Evolutionary conservation across 2,888 invertebrate species (phyloP), one percentile per base, ranked within the genome.

Genomic region (Thereva unica): DNA sequence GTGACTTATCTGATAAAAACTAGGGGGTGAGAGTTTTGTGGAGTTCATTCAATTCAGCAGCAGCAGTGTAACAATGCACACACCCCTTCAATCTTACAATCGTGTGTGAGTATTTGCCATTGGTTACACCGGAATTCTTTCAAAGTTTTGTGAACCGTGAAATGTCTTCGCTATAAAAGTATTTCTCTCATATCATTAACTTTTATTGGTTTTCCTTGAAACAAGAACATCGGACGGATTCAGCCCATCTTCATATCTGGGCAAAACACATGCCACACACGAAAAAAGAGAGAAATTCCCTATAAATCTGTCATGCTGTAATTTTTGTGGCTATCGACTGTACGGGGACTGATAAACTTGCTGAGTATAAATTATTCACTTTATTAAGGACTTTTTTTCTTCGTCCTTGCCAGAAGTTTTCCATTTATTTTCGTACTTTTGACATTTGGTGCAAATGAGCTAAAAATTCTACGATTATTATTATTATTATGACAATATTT

Each of bases 141-240:
- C 34, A 7, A 50, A 50, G 61, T 61, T 61, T 61, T 61, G 61
- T 61, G 61, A 61, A 50, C 61, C 61, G 59, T 55, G 65, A 52
- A 52, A 42, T 67, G 57, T 66, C 69, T 68, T 65, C 66, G 74
- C 75, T 74, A 75, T 76, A 75, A 75, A 76, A 76, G 76, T 75
- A 76, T 76, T 23, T 75, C 76, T 78, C 77, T 77, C 77, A 77
- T 78, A 77, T 77, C 77, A 78, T 77, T 77, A 77, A 77, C 78
- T 77, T 77, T 77, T 77, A 77, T 77, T 77, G 77, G 78, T 75
- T 76, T 77, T 76, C 77, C 76, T 76, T 77, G 77, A 75, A 61
- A 61, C 61, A 61, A 61, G 61, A 35, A 61, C 61, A 41, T 23
- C 12, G 61, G 23, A 61, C 12, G 40, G 49, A 59, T 45, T 59